A percentile compares a stretch with the other conserved stretches of the same genome.
Evolutionary conservation across 2,797 vertebrate genomes (phyloP).

Genomic region (Sitta carolinensis): DNA sequence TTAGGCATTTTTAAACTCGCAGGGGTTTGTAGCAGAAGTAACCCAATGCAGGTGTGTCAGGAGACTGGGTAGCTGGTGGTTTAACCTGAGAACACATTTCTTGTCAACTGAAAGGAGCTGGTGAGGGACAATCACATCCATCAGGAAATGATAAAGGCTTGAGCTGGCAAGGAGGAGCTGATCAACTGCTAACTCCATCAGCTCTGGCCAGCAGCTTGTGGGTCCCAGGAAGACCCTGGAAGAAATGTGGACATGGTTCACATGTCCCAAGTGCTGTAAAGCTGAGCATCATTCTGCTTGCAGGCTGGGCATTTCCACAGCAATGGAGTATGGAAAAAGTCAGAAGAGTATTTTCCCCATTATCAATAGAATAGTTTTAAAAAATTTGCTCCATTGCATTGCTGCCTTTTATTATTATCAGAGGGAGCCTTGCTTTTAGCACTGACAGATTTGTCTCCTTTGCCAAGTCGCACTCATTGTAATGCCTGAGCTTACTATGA

Average conservation of each 20-base stretch:
- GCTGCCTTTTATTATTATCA: background rate
- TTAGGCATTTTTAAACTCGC: background rate
- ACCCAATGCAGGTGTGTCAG: background rate
- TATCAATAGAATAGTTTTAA: background rate
- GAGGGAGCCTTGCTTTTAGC: background rate
- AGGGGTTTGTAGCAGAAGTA: background rate
- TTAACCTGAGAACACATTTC: background rate
- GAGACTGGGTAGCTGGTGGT: background rate
- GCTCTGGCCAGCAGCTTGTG: background rate
- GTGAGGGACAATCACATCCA: background rate
- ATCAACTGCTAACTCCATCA: background rate
- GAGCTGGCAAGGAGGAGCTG: fast-evolving
- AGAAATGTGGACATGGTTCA: background rate
- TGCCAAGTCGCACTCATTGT: background rate
- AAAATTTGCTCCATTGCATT: background rate
- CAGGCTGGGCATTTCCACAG: background rate
- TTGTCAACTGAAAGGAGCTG: background rate
- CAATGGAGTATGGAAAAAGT: background rate
- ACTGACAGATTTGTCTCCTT: background rate
- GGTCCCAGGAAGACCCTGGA: background rate
- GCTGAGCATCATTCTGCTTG: background rate
- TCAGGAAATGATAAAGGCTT: background rate
- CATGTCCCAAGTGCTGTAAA: background rate
- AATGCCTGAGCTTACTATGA: background rate
- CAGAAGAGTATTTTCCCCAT: background rate